Evolutionary conservation across 2,888 invertebrate genomes (phyloP).

Genomic region (Drosophila histrio): DNA sequence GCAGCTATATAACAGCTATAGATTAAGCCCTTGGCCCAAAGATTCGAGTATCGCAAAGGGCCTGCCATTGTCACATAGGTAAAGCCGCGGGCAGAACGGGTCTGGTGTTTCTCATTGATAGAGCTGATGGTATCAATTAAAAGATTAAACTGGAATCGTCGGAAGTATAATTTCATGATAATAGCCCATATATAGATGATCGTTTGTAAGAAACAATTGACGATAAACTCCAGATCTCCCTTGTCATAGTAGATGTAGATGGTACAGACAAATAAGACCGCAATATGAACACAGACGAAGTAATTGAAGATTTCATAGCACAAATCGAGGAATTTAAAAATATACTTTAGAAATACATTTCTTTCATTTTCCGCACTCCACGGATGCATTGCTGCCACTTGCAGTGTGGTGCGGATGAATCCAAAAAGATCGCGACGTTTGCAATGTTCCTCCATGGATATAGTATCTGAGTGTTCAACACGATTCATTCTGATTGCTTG

Average conservation of each 20-base stretch:
- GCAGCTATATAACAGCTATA: slow-evolving; percentile 25
- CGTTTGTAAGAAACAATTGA: slow-evolving; percentile 63
- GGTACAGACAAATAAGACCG: slow-evolving; percentile 62
- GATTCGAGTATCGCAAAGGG: slow-evolving; percentile 44
- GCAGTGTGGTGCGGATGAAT: slow-evolving; percentile 57
- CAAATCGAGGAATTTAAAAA: slow-evolving; percentile 20
- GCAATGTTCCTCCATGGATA: neutral
- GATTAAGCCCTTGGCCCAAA: slow-evolving; percentile 58
- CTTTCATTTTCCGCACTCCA: slow-evolving; percentile 18
- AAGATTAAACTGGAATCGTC: slow-evolving; percentile 41
- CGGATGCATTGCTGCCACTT: slow-evolving; percentile 62
- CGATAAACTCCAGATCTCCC: slow-evolving; percentile 62
- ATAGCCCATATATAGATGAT: slow-evolving; percentile 68
- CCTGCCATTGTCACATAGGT: slow-evolving; percentile 70
- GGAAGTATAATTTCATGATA: slow-evolving; percentile 65
- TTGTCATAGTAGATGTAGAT: slow-evolving; percentile 50
- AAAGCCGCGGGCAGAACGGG: slow-evolving; percentile 67
- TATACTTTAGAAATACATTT: neutral
- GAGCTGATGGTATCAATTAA: slow-evolving; percentile 46
- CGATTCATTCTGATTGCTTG: slow-evolving; percentile 17
- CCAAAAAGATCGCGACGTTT: slow-evolving; percentile 63
- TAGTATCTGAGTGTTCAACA: slow-evolving; percentile 1
- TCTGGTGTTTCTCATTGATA: slow-evolving; percentile 56
- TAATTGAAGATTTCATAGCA: slow-evolving; percentile 60
- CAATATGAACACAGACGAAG: slow-evolving; percentile 59